A percentile compares a stretch with the other conserved stretches of the same genome.
Conservation (phyloP, 2,113 vertebrate species). For the Nymphicus hollandicus region DNA sequence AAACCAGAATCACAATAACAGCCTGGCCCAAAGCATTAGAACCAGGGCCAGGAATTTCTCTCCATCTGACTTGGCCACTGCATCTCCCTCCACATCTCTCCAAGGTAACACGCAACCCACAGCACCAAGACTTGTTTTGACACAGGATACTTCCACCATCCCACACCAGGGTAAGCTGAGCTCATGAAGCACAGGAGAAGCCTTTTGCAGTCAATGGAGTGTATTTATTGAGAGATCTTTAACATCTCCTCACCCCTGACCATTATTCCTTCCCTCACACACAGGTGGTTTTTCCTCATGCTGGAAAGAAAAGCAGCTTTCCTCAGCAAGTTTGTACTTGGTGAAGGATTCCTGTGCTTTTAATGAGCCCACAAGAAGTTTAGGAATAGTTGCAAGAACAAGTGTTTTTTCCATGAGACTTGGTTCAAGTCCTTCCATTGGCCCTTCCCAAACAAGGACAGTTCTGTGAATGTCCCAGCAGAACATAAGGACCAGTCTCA, state of each 20-base stretch:
- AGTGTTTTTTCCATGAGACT: background rate
- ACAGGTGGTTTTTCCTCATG: background rate
- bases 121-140: background rate
- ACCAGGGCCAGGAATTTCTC: background rate
- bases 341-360: background rate
- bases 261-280: background rate
- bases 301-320: background rate
- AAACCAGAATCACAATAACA: background rate
- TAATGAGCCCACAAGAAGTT: background rate
- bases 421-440: background rate
- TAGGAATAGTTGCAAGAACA: background rate
- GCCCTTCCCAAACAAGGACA: background rate
- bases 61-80: background rate
- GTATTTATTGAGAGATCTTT: conserved; percentile 39
- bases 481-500: rapidly evolving
- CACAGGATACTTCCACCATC: background rate
- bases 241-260: background rate
- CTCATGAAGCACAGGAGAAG: background rate
- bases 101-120: background rate
- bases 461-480: background rate
- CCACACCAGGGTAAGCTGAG: background rate
- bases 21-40: background rate
- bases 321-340: background rate
- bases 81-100: background rate
- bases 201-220: background rate